Evolutionary conservation across 2,888 invertebrate genomes (phyloP), one percentile per base, ranked within the genome.

Genomic region (Drosophila silvestris): DNA sequence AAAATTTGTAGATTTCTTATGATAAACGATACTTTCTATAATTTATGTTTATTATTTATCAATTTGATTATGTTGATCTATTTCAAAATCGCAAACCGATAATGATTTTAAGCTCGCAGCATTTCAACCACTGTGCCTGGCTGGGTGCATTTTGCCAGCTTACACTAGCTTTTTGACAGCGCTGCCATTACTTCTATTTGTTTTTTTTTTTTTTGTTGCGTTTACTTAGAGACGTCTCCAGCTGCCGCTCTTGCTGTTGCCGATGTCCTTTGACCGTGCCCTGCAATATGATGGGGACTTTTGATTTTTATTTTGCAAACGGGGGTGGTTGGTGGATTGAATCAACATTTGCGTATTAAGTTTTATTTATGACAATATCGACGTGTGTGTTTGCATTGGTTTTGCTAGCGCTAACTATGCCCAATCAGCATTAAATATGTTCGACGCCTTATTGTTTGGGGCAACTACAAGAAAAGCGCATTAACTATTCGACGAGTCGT

Each of bases 401-500:
- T 50, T 58, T 37, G 62, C 54, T 52, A 41, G 61, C 58, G 54
- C 54, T 59, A 79, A 76, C 79, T 78, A 71, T 66, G 60, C 63
- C 44, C 66, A 67, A 65, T 70, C 71, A 65, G 64, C 14, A 66
- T 41, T 50, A 51, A 56, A 59, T 54, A 54, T 72, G 70, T 54
- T 28, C 56, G 10, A 28, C 41, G 44, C 53, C 60, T 70, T 62
- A 51, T 67, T 52, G 51, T 59, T 59, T 44, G 28, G 26, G 64
- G 30, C 58, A 67, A 86, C 58, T 64, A 89, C 86, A 89, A 75
- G 84, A 75, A 70, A 89, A 86, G 65, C 79, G 77, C 86, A 85
- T 85, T 89, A 88, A 85, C 85, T 88, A 85, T 86, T 84, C 82
- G 81, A 62, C 74, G 72, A 62, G 76, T 74, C 81, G 74, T 85